phyloP scores from a whole-genome alignment of 1,140 invertebrate genomes.

The Atta texana region DNA sequence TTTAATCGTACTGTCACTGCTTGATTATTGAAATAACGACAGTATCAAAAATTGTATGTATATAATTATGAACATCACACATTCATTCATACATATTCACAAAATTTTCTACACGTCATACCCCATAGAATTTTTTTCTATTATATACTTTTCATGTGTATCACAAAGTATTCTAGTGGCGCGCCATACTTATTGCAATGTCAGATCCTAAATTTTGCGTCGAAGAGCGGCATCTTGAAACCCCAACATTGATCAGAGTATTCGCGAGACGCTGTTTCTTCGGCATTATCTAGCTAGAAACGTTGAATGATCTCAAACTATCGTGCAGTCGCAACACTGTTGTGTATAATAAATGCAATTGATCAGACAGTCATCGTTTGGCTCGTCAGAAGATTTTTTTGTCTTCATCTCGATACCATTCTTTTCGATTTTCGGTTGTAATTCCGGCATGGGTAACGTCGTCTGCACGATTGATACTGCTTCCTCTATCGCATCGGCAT shows the following conservation, averaged over 20 bases:
- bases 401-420: constrained; percentile 78
- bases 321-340: constrained; percentile 85
- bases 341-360: constrained; percentile 84
- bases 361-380: constrained; percentile 81
- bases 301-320: constrained; percentile 76
- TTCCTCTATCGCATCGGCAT: constrained; percentile 79
- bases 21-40: constrained; percentile 15
- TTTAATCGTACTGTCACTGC: neutral
- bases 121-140: neutral
- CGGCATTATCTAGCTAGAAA: neutral
- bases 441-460: constrained; percentile 77
- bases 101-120: constrained; percentile 38
- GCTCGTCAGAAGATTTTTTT: constrained; percentile 68
- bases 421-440: constrained; percentile 78
- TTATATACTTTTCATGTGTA: constrained; percentile 8
- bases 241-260: neutral
- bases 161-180: constrained; percentile 33
- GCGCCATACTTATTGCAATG: constrained; percentile 11
- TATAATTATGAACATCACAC: constrained; percentile 9
- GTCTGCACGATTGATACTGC: constrained; percentile 75
- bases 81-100: constrained; percentile 21
- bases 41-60: constrained; percentile 16
- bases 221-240: neutral
- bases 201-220: constrained; percentile 45
- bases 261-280: neutral